Evolutionary conservation across 2,888 invertebrate genomes (phyloP).

Genomic region (Diarsia mendica): DNA sequence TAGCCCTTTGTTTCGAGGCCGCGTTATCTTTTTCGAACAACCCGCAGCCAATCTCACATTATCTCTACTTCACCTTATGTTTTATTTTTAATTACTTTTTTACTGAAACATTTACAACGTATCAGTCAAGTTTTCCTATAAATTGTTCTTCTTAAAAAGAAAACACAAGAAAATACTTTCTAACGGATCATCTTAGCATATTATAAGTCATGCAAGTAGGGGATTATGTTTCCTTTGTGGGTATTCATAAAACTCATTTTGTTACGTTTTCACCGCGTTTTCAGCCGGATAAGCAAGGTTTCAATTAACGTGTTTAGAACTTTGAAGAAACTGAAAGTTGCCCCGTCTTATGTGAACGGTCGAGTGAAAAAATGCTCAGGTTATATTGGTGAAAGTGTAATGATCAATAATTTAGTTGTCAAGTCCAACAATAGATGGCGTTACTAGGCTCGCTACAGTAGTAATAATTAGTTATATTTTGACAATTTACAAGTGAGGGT

Average conservation of each 20-base stretch:
- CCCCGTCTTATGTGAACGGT: conserved; percentile 29
- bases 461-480: no score
- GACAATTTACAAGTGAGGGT: no score
- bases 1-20: no score
- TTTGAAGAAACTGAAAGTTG: conserved; percentile 64
- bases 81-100: background rate
- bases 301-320: conserved; percentile 70
- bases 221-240: conserved; percentile 67
- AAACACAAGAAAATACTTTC: conserved; percentile 21
- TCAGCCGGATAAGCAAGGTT: conserved; percentile 68
- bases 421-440: no score
- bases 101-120: background rate
- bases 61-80: background rate
- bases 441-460: no score
- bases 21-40: no score
- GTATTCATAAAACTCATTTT: conserved; percentile 66
- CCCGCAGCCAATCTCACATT: background rate
- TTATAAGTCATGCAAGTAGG: conserved; percentile 65
- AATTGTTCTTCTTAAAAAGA: background rate
- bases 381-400: conserved; percentile 11
- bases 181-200: conserved; percentile 25
- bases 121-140: background rate
- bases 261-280: conserved; percentile 66
- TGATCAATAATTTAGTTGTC: no score
- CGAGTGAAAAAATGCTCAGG: conserved; percentile 28